Base-by-base conservation (phyloP, 2,888 invertebrate genomes). In the Pogonocherus hispidulus region DNA sequence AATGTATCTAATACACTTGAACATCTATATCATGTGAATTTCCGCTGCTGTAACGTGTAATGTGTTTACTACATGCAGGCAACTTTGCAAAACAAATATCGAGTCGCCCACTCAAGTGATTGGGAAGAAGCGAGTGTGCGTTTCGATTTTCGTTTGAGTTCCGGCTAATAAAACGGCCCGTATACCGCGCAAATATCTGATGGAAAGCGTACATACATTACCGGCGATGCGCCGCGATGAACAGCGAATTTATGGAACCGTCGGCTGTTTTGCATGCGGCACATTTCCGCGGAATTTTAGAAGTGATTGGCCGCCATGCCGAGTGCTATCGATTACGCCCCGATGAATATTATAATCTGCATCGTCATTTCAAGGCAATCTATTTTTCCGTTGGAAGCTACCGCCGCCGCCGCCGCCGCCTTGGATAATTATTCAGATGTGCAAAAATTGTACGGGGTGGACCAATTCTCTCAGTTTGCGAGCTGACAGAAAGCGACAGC, bases 291-390 rank as follows among this genome's bases (percentile, higher is more conserved):
- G 16, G 41, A n/a, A 23, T 27, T 52, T 47, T 46, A 23, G 47
- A 59, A 47, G 62, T 23, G 49, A 62, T 62, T 51, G 37, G 51
- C 51, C 51, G 62, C 62, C 62, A 46, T 27, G 51, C 27, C 35
- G 49, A 41, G 51, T 41, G 27, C 32, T 59, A 65, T 65, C 56
- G 65, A 65, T 62, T 51, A 32, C 35, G 37, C 14, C 37, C 41
- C 16, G 37, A 57, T 22, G 65, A 56, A 57, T 65, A 49, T 56
- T 56, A 54, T 65, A 65, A 65, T 65, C 37, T 47, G 65, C 65
- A 19, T 65, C 47, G 65, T 65, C 65, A 65, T 65, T 57, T 57
- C 49, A 23, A 41, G 65, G 65, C 65, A 57, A 65, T 65, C 65
- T 54, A 65, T 65, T 57, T 65, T 51, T 57, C 65, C 65, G 32